Evolutionary conservation across 92 coral and sea anemone genomes (phyloP).

Genomic region (Blastomussa wellsi): DNA sequence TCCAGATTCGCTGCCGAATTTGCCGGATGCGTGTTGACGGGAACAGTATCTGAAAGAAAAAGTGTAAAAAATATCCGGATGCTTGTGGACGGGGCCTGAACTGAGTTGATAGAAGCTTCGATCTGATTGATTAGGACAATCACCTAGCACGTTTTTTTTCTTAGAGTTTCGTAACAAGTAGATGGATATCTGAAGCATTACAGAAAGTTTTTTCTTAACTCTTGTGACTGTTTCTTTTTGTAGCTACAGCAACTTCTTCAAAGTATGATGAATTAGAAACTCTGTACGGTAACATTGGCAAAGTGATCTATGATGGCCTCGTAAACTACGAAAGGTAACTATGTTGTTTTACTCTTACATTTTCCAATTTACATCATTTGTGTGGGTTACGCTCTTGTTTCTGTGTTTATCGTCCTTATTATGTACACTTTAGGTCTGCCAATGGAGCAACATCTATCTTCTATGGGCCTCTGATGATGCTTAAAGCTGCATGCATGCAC

Average conservation of each 20-base stretch:
- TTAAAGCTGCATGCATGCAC: constrained; percentile 95
- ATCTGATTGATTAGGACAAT: neutral
- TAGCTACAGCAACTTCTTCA: constrained; percentile 68
- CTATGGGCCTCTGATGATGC: constrained; percentile 97
- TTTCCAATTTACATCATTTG: neutral
- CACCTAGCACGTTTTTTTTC: neutral
- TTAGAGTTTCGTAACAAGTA: neutral
- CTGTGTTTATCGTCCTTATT: neutral
- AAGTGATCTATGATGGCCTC: constrained; percentile 95
- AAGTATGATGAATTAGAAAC: constrained; percentile 94
- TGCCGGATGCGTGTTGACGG: too few species aligned
- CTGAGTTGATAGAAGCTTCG: neutral
- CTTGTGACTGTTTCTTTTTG: neutral
- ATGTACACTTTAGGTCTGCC: constrained; percentile 57
- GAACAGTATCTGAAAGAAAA: too few species aligned
- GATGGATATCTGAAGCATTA: neutral
- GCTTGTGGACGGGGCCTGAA: too few species aligned
- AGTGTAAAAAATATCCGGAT: too few species aligned
- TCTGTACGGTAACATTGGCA: constrained; percentile 85
- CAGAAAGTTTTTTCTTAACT: neutral
- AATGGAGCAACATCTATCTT: constrained; percentile 92
- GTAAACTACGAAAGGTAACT: constrained; percentile 96
- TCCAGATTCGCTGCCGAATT: too few species aligned
- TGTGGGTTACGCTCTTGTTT: neutral
- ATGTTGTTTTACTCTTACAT: neutral